Evolutionary conservation across 1,140 invertebrate genomes (phyloP).

Genomic region (Tribolium castaneum): DNA sequence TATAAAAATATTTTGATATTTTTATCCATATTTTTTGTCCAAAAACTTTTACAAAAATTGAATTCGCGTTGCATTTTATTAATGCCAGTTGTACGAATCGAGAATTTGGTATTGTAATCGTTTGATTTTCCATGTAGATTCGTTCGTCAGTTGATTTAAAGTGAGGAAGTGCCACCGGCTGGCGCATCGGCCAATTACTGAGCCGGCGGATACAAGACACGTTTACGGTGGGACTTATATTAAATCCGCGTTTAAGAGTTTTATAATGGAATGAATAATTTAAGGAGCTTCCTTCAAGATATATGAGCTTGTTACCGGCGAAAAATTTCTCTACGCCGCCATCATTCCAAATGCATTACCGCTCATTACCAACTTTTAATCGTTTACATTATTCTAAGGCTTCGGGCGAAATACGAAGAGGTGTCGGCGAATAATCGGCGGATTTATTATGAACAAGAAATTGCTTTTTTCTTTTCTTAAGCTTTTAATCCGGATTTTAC

Average conservation of each 20-base stretch:
- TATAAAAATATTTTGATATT: too few species aligned
- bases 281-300: conserved; percentile 50
- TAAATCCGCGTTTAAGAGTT: conserved; percentile 54
- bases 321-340: conserved; percentile 3
- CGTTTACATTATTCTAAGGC: conserved; percentile 6
- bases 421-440: not conserved
- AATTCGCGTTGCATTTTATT: too few species aligned
- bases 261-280: conserved; percentile 56
- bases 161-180: conserved; percentile 26
- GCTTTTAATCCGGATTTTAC: not conserved
- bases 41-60: too few species aligned
- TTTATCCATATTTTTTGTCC: too few species aligned
- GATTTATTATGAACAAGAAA: not conserved
- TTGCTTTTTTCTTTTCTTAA: not conserved
- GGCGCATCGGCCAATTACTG: conserved; percentile 24
- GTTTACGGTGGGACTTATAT: conserved; percentile 49
- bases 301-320: conserved; percentile 47
- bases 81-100: too few species aligned
- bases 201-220: conserved; percentile 42
- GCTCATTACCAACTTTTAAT: conserved; percentile 17
- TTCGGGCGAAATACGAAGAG: not conserved
- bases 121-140: conserved; percentile 36
- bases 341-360: conserved; percentile 9
- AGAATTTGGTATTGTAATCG: conserved; percentile 35
- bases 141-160: conserved; percentile 24